These are phyloP conservation scores for Gallinago undulata DNA, from an alignment of 2,113 vertebrate genomes.

Conservation along the genomic window DNA sequence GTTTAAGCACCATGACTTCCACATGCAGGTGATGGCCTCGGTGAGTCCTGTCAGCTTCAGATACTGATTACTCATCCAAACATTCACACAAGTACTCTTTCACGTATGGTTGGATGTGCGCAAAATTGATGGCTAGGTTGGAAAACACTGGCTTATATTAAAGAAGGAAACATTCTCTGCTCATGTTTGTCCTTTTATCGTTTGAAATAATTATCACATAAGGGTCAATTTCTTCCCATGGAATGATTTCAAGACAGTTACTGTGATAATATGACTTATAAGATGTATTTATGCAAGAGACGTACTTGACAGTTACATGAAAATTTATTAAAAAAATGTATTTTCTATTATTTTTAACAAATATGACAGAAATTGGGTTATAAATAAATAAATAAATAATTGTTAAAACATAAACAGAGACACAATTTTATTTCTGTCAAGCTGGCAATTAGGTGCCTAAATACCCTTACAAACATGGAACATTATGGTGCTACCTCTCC, in stretches of 20 bases:
- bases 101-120: background rate
- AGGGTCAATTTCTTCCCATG: background rate
- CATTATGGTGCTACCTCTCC: background rate
- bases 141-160: background rate
- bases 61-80: background rate
- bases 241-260: background rate
- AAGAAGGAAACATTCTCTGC: background rate
- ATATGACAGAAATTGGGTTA: background rate
- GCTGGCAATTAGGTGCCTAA: background rate
- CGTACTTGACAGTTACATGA: background rate
- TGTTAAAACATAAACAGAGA: background rate
- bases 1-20: background rate
- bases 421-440: background rate
- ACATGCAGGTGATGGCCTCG: background rate
- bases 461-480: background rate
- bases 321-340: background rate
- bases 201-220: background rate
- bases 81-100: background rate
- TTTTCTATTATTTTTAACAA: background rate
- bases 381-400: background rate
- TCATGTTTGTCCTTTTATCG: background rate
- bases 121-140: background rate
- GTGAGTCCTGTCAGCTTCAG: background rate
- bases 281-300: background rate
- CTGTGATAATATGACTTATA: background rate